Base-by-base conservation (phyloP, 2,888 invertebrate genomes). In the Tryphoninae sp. region DNA sequence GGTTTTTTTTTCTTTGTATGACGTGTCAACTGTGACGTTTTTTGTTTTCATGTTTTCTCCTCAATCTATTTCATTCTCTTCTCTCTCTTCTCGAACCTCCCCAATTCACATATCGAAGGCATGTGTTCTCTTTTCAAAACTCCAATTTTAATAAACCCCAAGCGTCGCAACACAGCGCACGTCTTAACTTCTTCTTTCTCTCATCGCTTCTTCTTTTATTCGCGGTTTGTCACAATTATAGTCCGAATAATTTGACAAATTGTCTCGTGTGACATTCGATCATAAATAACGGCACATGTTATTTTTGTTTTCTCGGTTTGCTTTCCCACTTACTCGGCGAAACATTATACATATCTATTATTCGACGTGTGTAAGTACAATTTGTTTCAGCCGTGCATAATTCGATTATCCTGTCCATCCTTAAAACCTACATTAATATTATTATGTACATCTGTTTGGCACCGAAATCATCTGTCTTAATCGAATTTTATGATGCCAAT, bases 401-500 rank as follows among this genome's bases (percentile, higher is more conserved):
- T 75, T 69, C 73, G 73, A 73, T 80, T 83, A 83, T 83, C 81
- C 81, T 77, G 64, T 81, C 76, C 81, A 72, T 78, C 86, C 33
- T 86, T 86, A 87, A 82, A 78, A 84, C 84, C 88, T 89, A 91
- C 86, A 87, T 89, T 90, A 89, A 89, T 88, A 89, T 88, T 90
- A 89, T 88, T 91, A 91, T 91, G 82, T 91, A 90, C 91, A 91
- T 89, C 89, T 89, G 83, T 90, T 91, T 91, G 91, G 92, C 92
- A 92, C 91, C 90, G 86, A 85, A 88, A 89, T 86, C 86, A 87
- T 87, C 85, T 84, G 84, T 87, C 83, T 82, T 80, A 81, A 78
- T 67, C 81, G 82, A 81, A 76, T 69, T 53, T 85, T 45, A 9
- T 85, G 85, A 86, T 87, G 85, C 86, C 85, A 84, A 83, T 75